Evolutionary conservation across 1,140 invertebrate genomes (phyloP), one percentile per base, ranked within the genome.

Genomic region (Cecropterus lyciades): DNA sequence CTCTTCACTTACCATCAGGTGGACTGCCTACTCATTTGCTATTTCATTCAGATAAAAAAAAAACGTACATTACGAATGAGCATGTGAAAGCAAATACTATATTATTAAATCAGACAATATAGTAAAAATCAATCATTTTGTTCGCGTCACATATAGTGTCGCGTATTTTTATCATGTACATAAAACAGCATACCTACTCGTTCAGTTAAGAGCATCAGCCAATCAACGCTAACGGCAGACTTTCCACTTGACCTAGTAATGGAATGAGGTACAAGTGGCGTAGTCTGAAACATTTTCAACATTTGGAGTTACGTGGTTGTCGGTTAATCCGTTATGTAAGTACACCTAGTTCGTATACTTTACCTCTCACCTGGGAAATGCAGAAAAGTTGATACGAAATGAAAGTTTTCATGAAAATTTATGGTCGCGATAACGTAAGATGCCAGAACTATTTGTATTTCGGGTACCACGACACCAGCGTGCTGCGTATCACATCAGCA

Each of bases 161-260:
- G 43, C 20, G 17, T 45, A 57, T 45, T 46, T 46, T 60, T 49
- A 30, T 14, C 43, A 37, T 37, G 3, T 13, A n/a, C 33, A 60
- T 60, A 60, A 37, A 60, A 60, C 56, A 20, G 30, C 45, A 60
- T 60, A 60, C 45, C 16, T 51, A 33, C 37, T 40, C 37, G 27
- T 60, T 60, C 45, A 37, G 57, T 49, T 60, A 48, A 60, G 57
- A 60, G 57, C 57, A 60, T 60, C 45, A 60, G 45, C 45, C 57
- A 62, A 62, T 62, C 57, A 62, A 49, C 30, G 43, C 45, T 62
- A 62, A 49, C 45, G 27, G 57, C 57, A 62, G 30, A 62, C 57
- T 62, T 60, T 37, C n/a, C 45, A 20, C 57, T 49, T 62, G 57
- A 62, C 57, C 57, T 62, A 62, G 45, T 62, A 62, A 62, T 62